Evolutionary conservation across 1,140 invertebrate genomes (phyloP).

Genomic region (Oryctes rhinoceros): DNA sequence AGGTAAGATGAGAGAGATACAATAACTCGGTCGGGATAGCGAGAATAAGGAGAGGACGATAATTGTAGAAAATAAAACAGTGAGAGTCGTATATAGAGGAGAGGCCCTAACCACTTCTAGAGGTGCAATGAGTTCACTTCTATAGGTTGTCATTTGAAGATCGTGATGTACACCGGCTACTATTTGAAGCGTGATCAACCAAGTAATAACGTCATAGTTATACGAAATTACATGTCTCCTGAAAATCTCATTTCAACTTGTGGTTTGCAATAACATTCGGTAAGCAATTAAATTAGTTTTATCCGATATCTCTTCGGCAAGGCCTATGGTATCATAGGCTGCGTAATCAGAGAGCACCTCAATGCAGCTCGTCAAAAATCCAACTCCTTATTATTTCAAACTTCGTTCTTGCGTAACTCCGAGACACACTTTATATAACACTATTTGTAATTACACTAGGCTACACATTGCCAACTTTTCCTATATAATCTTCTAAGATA

Average conservation of each 20-base stretch:
- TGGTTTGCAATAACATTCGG: slow-evolving; percentile 37
- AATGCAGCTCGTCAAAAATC: background rate
- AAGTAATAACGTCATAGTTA: slow-evolving; percentile 36
- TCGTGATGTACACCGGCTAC: slow-evolving; percentile 28
- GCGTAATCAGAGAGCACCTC: slow-evolving; percentile 12
- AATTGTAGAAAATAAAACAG: slow-evolving; percentile 17
- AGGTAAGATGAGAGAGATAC: background rate
- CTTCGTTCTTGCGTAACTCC: slow-evolving; percentile 13
- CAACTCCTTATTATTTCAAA: background rate
- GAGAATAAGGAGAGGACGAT: background rate
- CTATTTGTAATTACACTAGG: background rate
- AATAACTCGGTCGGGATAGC: background rate
- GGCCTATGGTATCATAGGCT: background rate
- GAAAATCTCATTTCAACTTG: slow-evolving; percentile 35
- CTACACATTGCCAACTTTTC: background rate
- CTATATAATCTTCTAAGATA: background rate
- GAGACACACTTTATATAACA: slow-evolving; percentile 22
- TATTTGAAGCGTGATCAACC: slow-evolving; percentile 23
- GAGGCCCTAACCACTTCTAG: slow-evolving; percentile 25
- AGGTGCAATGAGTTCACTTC: slow-evolving; percentile 31
- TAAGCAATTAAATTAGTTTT: slow-evolving; percentile 32
- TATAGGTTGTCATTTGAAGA: slow-evolving; percentile 34
- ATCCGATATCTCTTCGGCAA: slow-evolving; percentile 21
- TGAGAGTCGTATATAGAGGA: background rate
- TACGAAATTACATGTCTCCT: slow-evolving; percentile 32